Base-by-base conservation (phyloP, 1,140 invertebrate species). In the Notospermus geniculatus region DNA sequence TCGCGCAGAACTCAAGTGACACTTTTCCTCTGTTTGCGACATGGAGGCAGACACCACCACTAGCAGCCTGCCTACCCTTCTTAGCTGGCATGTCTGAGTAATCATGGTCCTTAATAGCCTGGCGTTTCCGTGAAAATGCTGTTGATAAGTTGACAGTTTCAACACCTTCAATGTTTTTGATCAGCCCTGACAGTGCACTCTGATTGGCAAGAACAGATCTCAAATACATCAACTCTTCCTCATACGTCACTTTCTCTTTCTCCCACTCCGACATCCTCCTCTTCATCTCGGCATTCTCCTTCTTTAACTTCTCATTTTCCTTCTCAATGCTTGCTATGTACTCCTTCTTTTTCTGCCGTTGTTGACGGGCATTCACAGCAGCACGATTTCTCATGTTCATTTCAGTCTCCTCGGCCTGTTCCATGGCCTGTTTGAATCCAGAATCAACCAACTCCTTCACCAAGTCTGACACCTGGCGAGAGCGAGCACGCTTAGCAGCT, bases 21-120 rank as follows among this genome's bases (percentile, higher is more conserved):
- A 73, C 71, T 56, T 65, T 62, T 32, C 68, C 70, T 23, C 71
- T 62, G 30, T 70, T 66, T 4, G 32, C 32, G n/a, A 79, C 77
- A 73, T 79, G 77, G 13, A 79, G 64, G 60, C 77, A 79, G 15
- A 79, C 67, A 28, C 77, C 77, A 43, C 67, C 72, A 22, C 41
- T n/a, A 2, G 39, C 1, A 43, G 63, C 68, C 29, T 56, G 64
- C 11, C 11, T 22, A 30, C 43, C 23, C 11, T 41, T 11, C 50
- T 50, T 61, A 17, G 28, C 11, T 55, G 22, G 5, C 30, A 25
- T 36, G 1, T 56, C 57, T 27, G 25, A 50, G 61, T 76, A 74
- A 53, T 68, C 63, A 67, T 76, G 71, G 53, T 75, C 72, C 53
- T 45, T 52, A 36, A 62, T 59, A 30, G 65, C 61, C 58, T 56